Evolutionary conservation across 2,888 invertebrate species (phyloP), one percentile per base, ranked within the genome.

Genomic region (Drosophila pullipes): DNA sequence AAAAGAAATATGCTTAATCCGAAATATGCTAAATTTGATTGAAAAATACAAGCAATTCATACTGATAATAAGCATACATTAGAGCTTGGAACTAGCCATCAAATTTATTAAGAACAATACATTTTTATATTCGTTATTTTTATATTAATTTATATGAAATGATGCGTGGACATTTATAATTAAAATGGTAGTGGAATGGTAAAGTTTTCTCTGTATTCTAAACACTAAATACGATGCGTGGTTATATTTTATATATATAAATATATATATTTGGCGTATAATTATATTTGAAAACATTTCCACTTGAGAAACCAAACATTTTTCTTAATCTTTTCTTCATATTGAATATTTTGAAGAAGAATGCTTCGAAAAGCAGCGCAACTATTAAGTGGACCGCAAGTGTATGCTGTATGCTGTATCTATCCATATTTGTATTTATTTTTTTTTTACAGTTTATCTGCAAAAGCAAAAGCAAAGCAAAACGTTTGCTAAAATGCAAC

Each of bases 401-500:
- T 25, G 50, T 50, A 18, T 50, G 18, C 5, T 35, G 35, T 13
- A 18, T 5, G 18, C 5, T 35, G 35, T 13, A 18, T 5, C n/a
- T 5, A 28, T 35, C 16, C 10, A 18, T 10, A 18, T 28, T 18
- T 47, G 16, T 16, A 9, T 25, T 4, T 47, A 6, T 25, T 4
- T 9, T 16, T 25, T 16, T 35, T 16, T 16, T 5, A 35, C 35
- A 35, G 16, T 4, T 9, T 16, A 47, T 16, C 47, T 47, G 47
- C 22, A 35, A 13, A 35, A 13, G 13, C 35, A 35, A 16, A 33
- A 33, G 30, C 41, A 47, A 58, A 33, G 33, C 55, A 39, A 28
- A 54, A 10, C 11, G 37, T 39, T 57, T 39, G 30, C 41, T 16
- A 5, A 41, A 58, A 58, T 70, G 60, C 69, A 52, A 44, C 55